Conservation (phyloP, 2,888 invertebrate species). For the Tyria jacobaeae region DNA sequence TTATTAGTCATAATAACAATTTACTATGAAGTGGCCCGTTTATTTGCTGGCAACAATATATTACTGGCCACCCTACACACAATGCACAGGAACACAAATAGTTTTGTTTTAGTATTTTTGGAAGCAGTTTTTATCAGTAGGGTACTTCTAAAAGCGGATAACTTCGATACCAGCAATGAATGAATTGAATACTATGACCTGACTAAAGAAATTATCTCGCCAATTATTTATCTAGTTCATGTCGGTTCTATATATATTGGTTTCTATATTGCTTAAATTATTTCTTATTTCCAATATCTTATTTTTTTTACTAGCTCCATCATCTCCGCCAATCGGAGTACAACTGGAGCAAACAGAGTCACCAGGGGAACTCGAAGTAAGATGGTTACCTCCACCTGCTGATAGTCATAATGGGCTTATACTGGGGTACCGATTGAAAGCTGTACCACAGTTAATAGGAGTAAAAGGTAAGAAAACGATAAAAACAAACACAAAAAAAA, state of each 20-base stretch:
- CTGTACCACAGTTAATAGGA: constrained; percentile 75
- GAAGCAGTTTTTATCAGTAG: too few species aligned
- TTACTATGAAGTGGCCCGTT: too few species aligned
- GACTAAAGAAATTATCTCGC: too few species aligned
- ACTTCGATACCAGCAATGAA: too few species aligned
- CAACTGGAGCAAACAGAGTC: constrained; percentile 79
- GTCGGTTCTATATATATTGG: background rate
- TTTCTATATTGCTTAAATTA: background rate
- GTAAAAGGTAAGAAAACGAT: constrained; percentile 64
- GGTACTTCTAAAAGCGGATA: too few species aligned
- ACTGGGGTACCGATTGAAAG: constrained; percentile 74
- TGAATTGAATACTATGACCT: too few species aligned
- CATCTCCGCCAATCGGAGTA: constrained; percentile 78
- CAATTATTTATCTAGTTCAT: background rate
- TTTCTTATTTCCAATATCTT: background rate
- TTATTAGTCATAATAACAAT: too few species aligned
- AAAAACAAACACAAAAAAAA: too few species aligned
- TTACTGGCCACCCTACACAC: too few species aligned
- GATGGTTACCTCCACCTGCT: constrained; percentile 80
- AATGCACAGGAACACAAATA: too few species aligned
- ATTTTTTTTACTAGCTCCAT: constrained; percentile 65
- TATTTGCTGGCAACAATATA: too few species aligned
- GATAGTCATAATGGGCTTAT: constrained; percentile 81
- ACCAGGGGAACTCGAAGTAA: constrained; percentile 77
- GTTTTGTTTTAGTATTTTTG: too few species aligned